Percentiles rank a stretch among this genome's conserved stretches.
These are phyloP conservation scores for Probaryconus sp. DNA, from an alignment of 1,140 invertebrate genomes.

Conservation along the genomic window DNA sequence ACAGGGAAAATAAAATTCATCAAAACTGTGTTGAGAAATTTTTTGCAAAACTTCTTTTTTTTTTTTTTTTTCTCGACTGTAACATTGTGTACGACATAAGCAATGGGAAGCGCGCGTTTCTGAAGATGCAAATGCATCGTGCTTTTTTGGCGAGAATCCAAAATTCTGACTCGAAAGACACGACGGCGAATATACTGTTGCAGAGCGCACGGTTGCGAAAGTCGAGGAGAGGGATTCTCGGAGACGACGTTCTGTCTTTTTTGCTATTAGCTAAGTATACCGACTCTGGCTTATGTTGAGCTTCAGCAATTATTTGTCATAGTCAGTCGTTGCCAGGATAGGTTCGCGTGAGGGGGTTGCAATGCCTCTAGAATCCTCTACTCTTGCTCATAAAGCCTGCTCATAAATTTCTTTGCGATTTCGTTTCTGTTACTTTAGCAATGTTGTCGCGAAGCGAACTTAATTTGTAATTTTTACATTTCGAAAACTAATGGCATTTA, in stretches of 20 bases:
- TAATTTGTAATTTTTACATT: too few species aligned
- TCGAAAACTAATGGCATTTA: too few species aligned
- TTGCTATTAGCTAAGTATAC: conserved; percentile 76
- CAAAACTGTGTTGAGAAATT: conserved; percentile 17
- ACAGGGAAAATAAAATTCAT: background rate
- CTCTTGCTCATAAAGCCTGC: conserved; percentile 38
- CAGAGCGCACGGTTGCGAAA: conserved; percentile 39
- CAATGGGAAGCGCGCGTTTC: conserved; percentile 39
- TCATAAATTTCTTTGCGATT: conserved; percentile 48
- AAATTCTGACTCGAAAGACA: conserved; percentile 46
- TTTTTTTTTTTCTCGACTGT: background rate
- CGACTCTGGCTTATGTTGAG: conserved; percentile 74
- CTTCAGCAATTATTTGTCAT: conserved; percentile 75
- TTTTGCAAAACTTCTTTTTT: conserved; percentile 4
- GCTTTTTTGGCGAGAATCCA: conserved; percentile 57
- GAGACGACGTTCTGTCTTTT: conserved; percentile 62
- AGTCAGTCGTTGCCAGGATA: conserved; percentile 56
- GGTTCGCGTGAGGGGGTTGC: conserved; percentile 34
- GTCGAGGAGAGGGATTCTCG: conserved; percentile 50
- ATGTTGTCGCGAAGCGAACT: conserved; percentile 6
- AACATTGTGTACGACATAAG: conserved; percentile 15
- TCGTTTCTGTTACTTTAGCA: conserved; percentile 18
- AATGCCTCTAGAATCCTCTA: conserved; percentile 37
- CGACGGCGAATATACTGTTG: conserved; percentile 34
- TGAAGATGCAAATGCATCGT: conserved; percentile 57